Percentiles rank a stretch among this genome's conserved stretches.
Evolutionary conservation across 2,888 invertebrate species (phyloP).

Genomic region (Melanotus villosus): DNA sequence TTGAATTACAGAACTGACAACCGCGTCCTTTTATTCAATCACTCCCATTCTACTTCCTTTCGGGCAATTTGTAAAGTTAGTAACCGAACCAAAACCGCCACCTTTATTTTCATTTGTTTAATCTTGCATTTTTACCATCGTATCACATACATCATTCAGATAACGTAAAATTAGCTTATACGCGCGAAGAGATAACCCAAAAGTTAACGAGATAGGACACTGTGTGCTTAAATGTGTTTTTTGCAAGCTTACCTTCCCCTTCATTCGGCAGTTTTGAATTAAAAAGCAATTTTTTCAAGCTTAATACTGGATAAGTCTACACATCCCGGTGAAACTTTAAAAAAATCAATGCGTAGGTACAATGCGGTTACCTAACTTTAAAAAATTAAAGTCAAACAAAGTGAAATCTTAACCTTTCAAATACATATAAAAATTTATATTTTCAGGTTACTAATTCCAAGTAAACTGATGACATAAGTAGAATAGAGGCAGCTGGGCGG

Average conservation of each 20-base stretch:
- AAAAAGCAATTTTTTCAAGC: too few species aligned
- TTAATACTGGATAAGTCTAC: too few species aligned
- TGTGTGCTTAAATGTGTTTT: neutral
- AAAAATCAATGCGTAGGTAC: too few species aligned
- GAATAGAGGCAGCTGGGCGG: too few species aligned
- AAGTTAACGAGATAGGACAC: neutral
- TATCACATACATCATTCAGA: neutral
- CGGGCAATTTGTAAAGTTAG: neutral
- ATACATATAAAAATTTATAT: too few species aligned
- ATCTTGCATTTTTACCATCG: neutral
- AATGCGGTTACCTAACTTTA: too few species aligned
- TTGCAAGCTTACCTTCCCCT: neutral
- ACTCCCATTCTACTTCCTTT: neutral
- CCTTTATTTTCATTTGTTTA: neutral
- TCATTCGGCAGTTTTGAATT: neutral
- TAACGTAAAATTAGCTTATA: neutral
- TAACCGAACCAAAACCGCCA: neutral
- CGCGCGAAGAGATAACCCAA: neutral
- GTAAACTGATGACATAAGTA: too few species aligned
- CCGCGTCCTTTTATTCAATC: constrained; percentile 23
- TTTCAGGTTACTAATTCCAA: too few species aligned
- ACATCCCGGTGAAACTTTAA: too few species aligned
- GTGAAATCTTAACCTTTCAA: too few species aligned
- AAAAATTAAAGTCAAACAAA: too few species aligned
- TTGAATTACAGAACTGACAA: constrained; percentile 18